These are phyloP conservation scores for Nylanderia fulva DNA, from an alignment of 1,140 invertebrate genomes.

Conservation along the genomic window DNA sequence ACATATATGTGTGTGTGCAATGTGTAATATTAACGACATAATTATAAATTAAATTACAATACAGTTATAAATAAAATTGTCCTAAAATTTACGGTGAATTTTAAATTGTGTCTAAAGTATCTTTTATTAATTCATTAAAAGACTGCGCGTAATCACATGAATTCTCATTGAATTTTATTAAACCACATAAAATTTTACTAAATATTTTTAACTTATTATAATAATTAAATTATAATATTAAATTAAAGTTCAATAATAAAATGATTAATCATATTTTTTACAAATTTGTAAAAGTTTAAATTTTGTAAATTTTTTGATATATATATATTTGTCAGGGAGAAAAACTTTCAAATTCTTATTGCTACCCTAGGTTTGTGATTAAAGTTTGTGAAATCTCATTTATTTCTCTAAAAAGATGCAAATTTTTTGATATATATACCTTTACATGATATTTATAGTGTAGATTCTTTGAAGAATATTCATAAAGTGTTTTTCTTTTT, in stretches of 20 bases:
- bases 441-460: slow-evolving; percentile 15
- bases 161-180: no score
- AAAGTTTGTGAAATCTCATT: not conserved
- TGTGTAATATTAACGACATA: no score
- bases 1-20: no score
- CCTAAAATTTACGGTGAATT: no score
- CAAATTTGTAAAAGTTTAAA: not conserved
- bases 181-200: not conserved
- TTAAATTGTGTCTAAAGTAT: no score
- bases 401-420: not conserved
- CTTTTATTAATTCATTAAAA: no score
- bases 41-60: no score
- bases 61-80: no score
- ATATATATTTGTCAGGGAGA: not conserved
- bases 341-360: not conserved
- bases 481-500: not conserved
- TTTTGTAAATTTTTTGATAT: not conserved
- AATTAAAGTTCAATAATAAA: not conserved
- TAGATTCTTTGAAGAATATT: not conserved
- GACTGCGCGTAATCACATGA: not conserved
- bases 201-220: not conserved
- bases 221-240: no score
- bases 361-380: not conserved
- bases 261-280: not conserved
- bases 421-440: not conserved